phyloP scores from a whole-genome alignment of 2,113 vertebrate genomes.

The Neodontobutis hainanensis region DNA sequence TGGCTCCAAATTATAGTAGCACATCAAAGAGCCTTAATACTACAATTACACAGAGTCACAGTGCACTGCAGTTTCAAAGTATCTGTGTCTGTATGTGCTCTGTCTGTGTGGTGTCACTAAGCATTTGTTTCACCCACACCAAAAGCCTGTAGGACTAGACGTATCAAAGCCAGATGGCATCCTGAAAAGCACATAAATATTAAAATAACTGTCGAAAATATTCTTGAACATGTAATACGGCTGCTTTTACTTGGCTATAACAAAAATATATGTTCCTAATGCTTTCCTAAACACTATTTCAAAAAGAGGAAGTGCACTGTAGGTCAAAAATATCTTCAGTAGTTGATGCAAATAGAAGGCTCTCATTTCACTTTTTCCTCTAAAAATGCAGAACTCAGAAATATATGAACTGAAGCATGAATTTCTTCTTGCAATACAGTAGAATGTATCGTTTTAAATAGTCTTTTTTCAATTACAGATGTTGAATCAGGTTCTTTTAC shows the following conservation, averaged over 20 bases:
- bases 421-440: not conserved
- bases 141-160: slow-evolving; percentile 39
- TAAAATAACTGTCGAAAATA: not conserved
- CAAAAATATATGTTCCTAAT: not conserved
- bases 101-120: slow-evolving; percentile 59
- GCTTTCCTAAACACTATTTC: not conserved
- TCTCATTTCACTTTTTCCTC: slow-evolving; percentile 76
- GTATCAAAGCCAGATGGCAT: slow-evolving; percentile 46
- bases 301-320: slow-evolving; percentile 68
- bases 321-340: slow-evolving; percentile 66
- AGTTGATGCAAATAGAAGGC: slow-evolving; percentile 69
- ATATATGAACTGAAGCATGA: not conserved
- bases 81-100: slow-evolving; percentile 39
- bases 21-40: slow-evolving; percentile 79
- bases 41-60: slow-evolving; percentile 74
- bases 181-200: slow-evolving; percentile 18
- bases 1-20: slow-evolving; percentile 72
- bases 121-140: slow-evolving; percentile 55
- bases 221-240: not conserved
- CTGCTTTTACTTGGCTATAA: not conserved
- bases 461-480: not conserved
- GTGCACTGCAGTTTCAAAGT: slow-evolving; percentile 65
- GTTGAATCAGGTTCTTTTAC: not conserved
- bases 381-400: slow-evolving; percentile 32
- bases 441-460: not conserved